A percentile compares a stretch with the other conserved stretches of the same genome.
Evolutionary conservation across 2,113 vertebrate species (phyloP).

Genomic region (Crotalus helleri): DNA sequence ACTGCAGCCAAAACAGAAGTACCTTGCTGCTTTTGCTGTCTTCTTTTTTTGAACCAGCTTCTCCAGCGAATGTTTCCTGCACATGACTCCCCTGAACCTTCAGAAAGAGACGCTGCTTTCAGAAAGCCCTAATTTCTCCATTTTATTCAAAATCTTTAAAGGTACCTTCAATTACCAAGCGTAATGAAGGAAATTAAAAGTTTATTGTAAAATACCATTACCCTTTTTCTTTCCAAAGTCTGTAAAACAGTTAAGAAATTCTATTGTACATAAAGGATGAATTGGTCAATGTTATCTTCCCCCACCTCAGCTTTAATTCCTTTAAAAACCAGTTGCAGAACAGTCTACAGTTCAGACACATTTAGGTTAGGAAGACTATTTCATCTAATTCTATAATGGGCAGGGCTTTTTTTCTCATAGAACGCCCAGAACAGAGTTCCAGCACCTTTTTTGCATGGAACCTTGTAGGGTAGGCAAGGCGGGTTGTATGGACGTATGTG

Average conservation of each 20-base stretch:
- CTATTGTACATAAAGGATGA: conserved; percentile 31
- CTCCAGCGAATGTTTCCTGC: background rate
- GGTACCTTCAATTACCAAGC: conserved; percentile 60
- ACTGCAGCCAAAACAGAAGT: background rate
- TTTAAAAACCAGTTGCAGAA: conserved; percentile 32
- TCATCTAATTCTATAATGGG: conserved; percentile 28
- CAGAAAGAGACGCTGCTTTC: background rate
- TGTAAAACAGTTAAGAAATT: conserved; percentile 34
- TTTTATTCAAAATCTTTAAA: background rate
- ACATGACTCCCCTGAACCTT: background rate
- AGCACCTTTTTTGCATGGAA: no score
- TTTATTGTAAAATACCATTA: conserved; percentile 53
- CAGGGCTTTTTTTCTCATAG: no score
- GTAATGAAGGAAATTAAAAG: conserved; percentile 54
- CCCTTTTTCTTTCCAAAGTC: conserved; percentile 32
- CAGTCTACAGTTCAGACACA: conserved; percentile 17
- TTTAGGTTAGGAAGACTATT: conserved; percentile 19
- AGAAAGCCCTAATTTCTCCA: background rate
- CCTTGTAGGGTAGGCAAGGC: no score
- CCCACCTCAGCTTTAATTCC: conserved; percentile 12
- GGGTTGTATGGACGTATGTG: no score
- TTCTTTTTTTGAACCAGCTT: background rate
- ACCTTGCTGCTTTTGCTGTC: background rate
- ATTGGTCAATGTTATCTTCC: conserved; percentile 18
- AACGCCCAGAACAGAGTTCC: no score